Percentiles rank a stretch among this genome's conserved stretches.
phyloP scores from a whole-genome alignment of 2,888 invertebrate species.

The Poecilus cupreus region DNA sequence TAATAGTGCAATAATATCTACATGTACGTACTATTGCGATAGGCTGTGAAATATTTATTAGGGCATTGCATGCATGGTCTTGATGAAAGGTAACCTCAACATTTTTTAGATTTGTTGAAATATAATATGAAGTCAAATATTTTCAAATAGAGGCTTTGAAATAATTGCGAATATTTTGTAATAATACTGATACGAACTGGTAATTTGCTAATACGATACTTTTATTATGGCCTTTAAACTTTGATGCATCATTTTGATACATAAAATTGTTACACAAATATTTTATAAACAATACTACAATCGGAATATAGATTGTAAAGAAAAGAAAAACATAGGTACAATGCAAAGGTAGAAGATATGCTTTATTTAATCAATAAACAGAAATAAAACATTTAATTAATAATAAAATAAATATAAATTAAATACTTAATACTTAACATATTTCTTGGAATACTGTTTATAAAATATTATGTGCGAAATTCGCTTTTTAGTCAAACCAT shows the following conservation, averaged over 20 bases:
- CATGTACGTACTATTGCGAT: too few relatives aligned
- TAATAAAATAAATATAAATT: background rate
- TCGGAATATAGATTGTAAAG: background rate
- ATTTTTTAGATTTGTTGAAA: too few relatives aligned
- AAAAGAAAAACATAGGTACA: background rate
- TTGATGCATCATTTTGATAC: background rate
- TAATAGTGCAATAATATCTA: too few relatives aligned
- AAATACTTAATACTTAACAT: background rate
- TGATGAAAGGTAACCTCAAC: too few relatives aligned
- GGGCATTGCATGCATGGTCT: too few relatives aligned
- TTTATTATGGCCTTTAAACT: background rate
- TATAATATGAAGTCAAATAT: too few relatives aligned
- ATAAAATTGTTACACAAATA: background rate
- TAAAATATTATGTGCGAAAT: background rate
- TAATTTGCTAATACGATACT: background rate
- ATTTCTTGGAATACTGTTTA: conserved; percentile 9
- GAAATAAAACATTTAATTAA: conserved; percentile 1
- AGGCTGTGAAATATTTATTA: too few relatives aligned
- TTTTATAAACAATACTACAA: conserved; percentile 20
- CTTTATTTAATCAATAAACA: background rate
- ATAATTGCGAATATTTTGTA: too few relatives aligned
- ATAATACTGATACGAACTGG: too few relatives aligned
- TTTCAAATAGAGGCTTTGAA: too few relatives aligned
- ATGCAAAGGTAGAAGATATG: background rate
- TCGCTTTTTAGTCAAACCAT: conserved; percentile 7